phyloP scores from a whole-genome alignment of 2,797 vertebrate species.

The Alfaro cultratus region DNA sequence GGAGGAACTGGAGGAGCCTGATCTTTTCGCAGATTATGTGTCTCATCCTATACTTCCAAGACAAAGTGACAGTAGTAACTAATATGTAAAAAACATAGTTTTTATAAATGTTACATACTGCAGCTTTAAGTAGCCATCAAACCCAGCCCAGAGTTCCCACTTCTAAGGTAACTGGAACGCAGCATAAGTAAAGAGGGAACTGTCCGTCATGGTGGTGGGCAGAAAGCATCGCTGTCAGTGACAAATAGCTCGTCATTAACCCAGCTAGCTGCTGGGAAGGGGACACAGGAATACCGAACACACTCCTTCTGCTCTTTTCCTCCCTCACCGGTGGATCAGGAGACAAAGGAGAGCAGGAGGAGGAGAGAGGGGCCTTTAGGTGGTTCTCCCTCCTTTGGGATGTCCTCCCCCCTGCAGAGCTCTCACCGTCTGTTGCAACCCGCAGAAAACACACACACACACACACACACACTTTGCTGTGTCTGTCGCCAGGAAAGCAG shows the following conservation, averaged over 20 bases:
- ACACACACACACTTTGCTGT: conserved; percentile 33
- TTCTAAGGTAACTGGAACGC: too few relatives aligned
- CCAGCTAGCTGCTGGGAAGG: conserved; percentile 62
- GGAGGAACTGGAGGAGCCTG: too few relatives aligned
- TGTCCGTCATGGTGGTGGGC: conserved; percentile 74
- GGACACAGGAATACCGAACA: conserved; percentile 26
- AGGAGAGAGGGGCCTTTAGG: conserved; percentile 84
- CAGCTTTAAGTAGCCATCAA: too few relatives aligned
- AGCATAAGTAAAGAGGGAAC: conserved; percentile 63
- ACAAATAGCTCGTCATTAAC: conserved; percentile 84
- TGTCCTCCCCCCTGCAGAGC: conserved; percentile 72
- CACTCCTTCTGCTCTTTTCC: conserved; percentile 51
- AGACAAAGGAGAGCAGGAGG: conserved; percentile 3
- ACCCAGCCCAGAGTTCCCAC: too few relatives aligned
- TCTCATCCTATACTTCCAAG: too few relatives aligned
- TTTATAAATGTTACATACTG: too few relatives aligned
- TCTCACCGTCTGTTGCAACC: conserved; percentile 81
- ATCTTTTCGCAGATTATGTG: too few relatives aligned
- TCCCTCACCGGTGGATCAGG: conserved; percentile 36
- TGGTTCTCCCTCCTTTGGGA: conserved; percentile 72
- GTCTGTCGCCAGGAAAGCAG: conserved; percentile 93
- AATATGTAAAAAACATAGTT: too few relatives aligned
- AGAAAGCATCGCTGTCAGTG: conserved; percentile 74
- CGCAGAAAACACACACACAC: conserved; percentile 47
- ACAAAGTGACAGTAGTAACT: too few relatives aligned